A percentile compares a stretch with the other conserved stretches of the same genome.
Evolutionary conservation across 2,797 vertebrate species (phyloP).

Genomic region (Perodicticus potto): DNA sequence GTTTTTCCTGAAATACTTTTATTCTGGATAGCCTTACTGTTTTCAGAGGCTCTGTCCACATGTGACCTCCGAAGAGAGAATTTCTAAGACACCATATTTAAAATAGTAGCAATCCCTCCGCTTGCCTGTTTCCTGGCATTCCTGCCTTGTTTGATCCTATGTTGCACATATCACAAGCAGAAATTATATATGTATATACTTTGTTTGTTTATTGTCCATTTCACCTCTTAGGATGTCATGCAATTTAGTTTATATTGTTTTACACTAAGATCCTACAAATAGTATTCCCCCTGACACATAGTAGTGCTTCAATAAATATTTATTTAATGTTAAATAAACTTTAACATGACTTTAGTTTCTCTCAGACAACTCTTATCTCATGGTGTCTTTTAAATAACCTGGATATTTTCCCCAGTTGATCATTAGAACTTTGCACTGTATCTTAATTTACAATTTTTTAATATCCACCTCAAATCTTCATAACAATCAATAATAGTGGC

Average conservation of each 20-base stretch:
- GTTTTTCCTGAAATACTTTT: neutral
- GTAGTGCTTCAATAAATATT: neutral
- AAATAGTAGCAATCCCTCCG: neutral
- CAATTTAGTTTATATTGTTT: neutral
- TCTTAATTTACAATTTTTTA: neutral
- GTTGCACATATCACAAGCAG: neutral
- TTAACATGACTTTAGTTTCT: slow-evolving; percentile 26
- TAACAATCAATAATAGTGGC: neutral
- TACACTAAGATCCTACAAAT: neutral
- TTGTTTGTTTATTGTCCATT: neutral
- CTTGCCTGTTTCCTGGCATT: neutral
- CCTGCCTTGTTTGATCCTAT: slow-evolving; percentile 6
- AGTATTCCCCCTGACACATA: neutral
- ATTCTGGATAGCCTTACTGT: neutral
- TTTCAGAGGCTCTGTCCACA: neutral
- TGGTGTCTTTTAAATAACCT: slow-evolving; percentile 43
- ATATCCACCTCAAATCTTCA: neutral
- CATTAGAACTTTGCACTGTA: neutral
- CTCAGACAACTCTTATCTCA: neutral
- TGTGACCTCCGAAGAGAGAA: neutral
- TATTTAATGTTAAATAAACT: slow-evolving; percentile 26
- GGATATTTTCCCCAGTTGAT: neutral
- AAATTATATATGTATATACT: neutral
- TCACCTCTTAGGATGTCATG: neutral
- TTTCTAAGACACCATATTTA: neutral